Evolutionary conservation across 2,797 vertebrate genomes (phyloP).

Genomic region (Buceros bicornis): DNA sequence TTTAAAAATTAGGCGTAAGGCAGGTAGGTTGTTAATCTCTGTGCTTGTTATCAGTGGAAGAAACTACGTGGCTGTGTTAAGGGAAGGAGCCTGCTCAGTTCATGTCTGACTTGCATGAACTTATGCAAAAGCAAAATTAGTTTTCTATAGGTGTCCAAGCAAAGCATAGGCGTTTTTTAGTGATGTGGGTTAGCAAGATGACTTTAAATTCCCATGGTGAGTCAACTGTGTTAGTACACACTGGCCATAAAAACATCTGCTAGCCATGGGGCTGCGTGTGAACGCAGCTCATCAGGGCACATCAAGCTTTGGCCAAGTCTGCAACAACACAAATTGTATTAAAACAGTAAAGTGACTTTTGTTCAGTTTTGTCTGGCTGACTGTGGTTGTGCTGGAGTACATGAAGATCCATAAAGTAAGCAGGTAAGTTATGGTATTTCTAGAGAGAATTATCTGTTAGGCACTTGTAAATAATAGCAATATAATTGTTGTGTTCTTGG

Average conservation of each 20-base stretch:
- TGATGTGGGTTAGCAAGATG: background rate
- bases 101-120: background rate
- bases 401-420: background rate
- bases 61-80: rapidly evolving
- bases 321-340: background rate
- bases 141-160: background rate
- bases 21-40: rapidly evolving
- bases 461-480: background rate
- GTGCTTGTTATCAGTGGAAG: background rate
- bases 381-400: background rate
- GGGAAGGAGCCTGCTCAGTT: background rate
- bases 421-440: background rate
- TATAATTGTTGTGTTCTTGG: too few relatives aligned
- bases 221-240: too few relatives aligned
- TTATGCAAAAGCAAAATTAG: background rate
- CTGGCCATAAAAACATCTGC: background rate
- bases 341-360: background rate
- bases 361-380: background rate
- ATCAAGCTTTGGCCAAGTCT: background rate
- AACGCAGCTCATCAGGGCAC: background rate
- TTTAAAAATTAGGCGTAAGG: background rate
- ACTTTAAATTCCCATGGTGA: background rate
- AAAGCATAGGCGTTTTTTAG: background rate
- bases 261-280: background rate
- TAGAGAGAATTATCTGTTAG: background rate